These are phyloP conservation scores for Orientallactaga sibirica DNA, from an alignment of 2,797 vertebrate species.

Conservation along the genomic window DNA sequence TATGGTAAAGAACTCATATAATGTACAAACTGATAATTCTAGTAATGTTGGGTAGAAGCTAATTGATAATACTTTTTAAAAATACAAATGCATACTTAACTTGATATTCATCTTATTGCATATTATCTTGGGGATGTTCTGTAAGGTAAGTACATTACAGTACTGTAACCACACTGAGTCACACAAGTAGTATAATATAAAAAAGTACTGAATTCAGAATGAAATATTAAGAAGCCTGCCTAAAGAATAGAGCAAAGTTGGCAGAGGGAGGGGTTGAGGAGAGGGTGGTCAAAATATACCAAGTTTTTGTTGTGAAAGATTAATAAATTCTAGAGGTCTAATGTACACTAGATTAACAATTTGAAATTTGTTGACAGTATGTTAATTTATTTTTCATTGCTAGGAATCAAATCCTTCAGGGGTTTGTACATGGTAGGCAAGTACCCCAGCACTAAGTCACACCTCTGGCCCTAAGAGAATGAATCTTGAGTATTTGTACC, in stretches of 20 bases:
- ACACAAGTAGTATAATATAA: background rate
- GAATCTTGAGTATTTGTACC: background rate
- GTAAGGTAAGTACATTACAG: background rate
- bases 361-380: background rate
- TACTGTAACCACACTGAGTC: background rate
- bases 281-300: background rate
- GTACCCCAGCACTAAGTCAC: background rate
- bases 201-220: slow-evolving; percentile 27
- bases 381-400: background rate
- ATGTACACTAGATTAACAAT: background rate
- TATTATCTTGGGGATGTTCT: slow-evolving; percentile 6
- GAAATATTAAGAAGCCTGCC: background rate
- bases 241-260: background rate
- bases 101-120: slow-evolving; percentile 16
- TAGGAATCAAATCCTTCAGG: background rate
- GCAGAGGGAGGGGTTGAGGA: background rate
- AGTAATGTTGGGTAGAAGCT: background rate
- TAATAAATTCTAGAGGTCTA: background rate
- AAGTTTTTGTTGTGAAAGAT: background rate
- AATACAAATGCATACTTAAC: background rate
- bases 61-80: background rate
- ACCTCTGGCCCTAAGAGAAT: background rate
- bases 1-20: background rate
- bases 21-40: background rate
- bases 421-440: background rate